Base-by-base conservation (phyloP, 1,140 invertebrate species). In the Hyphantria cunea region DNA sequence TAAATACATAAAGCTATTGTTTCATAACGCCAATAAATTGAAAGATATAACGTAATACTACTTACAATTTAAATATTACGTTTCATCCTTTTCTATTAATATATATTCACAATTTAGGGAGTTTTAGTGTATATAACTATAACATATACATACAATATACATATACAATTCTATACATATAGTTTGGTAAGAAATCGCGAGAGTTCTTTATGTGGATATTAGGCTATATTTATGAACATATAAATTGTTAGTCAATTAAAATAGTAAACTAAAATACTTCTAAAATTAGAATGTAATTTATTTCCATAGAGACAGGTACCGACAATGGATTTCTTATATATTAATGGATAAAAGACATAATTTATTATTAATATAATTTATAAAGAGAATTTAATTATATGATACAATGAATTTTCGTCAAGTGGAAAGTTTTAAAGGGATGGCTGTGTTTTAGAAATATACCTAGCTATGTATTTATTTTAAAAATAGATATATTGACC, bases 241-340 rank as follows among this genome's bases (percentile, higher is more conserved):
- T 37, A 45, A 59, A 56, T 33, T 47, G 42, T 49, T 41, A 51
- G 48, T 53, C 50, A 54, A 37, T 47, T 58, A 49, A 37, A n/a
- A 47, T 48, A 37, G 15, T 7, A 54, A 33, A 37, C 33, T 49
- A 44, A 55, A 33, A 47, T 17, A 56, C 11, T 34, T 14, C 41
- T 56, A 56, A 0, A 17, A n/a, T 11, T 45, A 65, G 47, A 39
- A 41, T 53, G 63, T 56, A 33, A 49, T 52, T 44, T 51, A 50
- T 39, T 32, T 61, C 41, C 41, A 52, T 41, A 59, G 44, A 60
- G 45, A 62, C 59, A 62, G 59, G 59, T 62, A 62, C 59, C 15
- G 5, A 51, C 32, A 14, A 62, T 53, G 42, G 31, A 53, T 53
- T 39, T 7, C 7, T 39, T 39, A 3, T 10, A n/a, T 3, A 3